Base-by-base conservation (phyloP, 1,140 invertebrate genomes). In the Wasmannia auropunctata region DNA sequence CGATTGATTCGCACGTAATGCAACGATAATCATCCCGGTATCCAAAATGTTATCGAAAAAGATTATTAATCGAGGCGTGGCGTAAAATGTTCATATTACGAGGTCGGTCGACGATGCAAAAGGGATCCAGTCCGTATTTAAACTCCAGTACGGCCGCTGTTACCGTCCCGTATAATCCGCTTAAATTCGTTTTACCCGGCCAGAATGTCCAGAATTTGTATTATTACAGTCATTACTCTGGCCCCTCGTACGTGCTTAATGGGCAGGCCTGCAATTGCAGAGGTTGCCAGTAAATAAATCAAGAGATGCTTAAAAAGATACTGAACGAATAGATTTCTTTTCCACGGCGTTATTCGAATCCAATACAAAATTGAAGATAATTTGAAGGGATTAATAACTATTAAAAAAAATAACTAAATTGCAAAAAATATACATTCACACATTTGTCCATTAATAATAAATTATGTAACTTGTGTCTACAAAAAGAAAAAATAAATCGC, bases 181-280 rank as follows among this genome's bases (percentile, higher is more conserved):
- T 91, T 91, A 90, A 86, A 81, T 60, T 85, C 77, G 77, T 91
- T 91, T 74, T 34, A 51, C 62, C 46, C 31, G 16, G 62, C 69
- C 85, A 90, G 86, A 91, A 83, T 70, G 37, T 56, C 51, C n/a
- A 83, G 89, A 69, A 87, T 88, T 90, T 77, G 72, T 91, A 91
- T 90, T 88, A 88, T 87, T 74, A 79, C 60, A 43, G 46, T 87
- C 85, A 60, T 84, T 85, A 86, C 56, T 86, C 83, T 43, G 46
- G 0, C 28, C 49, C n/a, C 51, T 16, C 49, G 34, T 86, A 65
- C 19, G 40, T 11, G 49, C 62, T 84, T 87, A 84, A 72, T 62
- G 7, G 67, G 62, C 34, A 43, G 79, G 0, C 34, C 31, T 60
- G 54, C n/a, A 79, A 84, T 70, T 31, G 63, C 74, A 56, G 16